Percentiles rank a stretch among this genome's conserved stretches.
These are phyloP conservation scores for Dynastes tityus DNA, from an alignment of 2,888 invertebrate species.

Conservation along the genomic window DNA sequence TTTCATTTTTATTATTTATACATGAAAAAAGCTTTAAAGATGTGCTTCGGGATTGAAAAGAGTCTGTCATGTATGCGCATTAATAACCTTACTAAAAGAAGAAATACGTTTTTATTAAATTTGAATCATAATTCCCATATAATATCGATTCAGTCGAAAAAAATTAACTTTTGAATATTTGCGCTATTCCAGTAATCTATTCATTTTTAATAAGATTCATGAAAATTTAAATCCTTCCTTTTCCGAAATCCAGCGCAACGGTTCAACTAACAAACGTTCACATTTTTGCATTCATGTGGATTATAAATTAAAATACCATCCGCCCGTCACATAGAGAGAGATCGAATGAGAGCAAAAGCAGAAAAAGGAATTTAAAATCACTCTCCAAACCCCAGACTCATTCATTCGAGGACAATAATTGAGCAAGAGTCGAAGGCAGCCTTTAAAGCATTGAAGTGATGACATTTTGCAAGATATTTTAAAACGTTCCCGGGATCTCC, in stretches of 20 bases:
- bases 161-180: background rate
- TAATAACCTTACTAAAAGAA: too few species aligned
- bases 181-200: constrained; percentile 37
- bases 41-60: too few species aligned
- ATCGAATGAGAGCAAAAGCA: constrained; percentile 18
- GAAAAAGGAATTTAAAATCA: constrained; percentile 50
- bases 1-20: background rate
- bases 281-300: constrained; percentile 52
- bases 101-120: too few species aligned
- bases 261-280: constrained; percentile 32
- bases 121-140: too few species aligned
- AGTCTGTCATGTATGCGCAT: too few species aligned
- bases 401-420: constrained; percentile 52
- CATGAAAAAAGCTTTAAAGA: too few species aligned
- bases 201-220: constrained; percentile 52
- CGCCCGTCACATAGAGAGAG: background rate
- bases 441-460: constrained; percentile 56
- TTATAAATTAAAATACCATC: constrained; percentile 54
- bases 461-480: constrained; percentile 58
- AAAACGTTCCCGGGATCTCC: constrained; percentile 53
- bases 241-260: constrained; percentile 3
- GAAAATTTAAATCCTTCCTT: constrained; percentile 49
- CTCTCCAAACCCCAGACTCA: constrained; percentile 47
- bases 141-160: too few species aligned
- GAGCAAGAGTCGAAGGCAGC: constrained; percentile 53